Base-by-base conservation (phyloP, 2,113 vertebrate genomes). In the Anser cygnoides region DNA sequence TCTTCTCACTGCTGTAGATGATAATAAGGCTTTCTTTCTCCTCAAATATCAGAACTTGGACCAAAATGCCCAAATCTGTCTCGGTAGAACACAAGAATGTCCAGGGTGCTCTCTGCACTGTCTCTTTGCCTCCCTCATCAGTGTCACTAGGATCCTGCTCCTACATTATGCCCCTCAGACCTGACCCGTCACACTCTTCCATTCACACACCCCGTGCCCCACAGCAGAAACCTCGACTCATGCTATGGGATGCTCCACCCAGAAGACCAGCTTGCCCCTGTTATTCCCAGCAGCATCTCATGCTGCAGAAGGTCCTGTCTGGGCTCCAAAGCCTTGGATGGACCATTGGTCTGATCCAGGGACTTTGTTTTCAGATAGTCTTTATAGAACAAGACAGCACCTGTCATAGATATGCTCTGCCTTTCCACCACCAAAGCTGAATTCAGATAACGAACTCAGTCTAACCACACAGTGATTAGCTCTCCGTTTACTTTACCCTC, bases 151-250 rank as follows among this genome's bases (percentile, higher is more conserved):
- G 19, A 13, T 55, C n/a, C n/a, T 59, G 16, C 29, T 6, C 19
- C 19, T 22, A 6, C 18, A 11, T 29, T 31, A 8, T 3, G 4
- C 18, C 46, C 11, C 15, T 76, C 35, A 44, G 46, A 25, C 39
- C 11, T n/a, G 39, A 37, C 16, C 8, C 33, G 17, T 4, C 6
- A 22, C 23, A 28, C 41, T 1, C 8, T 31, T 37, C 70, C 23
- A 1, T 43, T 39, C 17, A 2, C 8, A 26, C 16, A 13, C 3
- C 58, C 43, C 19, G 20, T 70, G 4, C 9, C 18, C 0, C 18
- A 39, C n/a, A 72, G 25, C 25, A 29, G 49, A 52, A 13, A 33
- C 41, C 23, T 29, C 35, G 22, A 9, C 4, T 72, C 18, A 7
- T 33, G 39, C 3, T 55, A 9, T 8, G 14, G 41, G 33, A 25